Evolutionary conservation across 2,797 vertebrate genomes (phyloP).

Genomic region (Myotis daubentonii): DNA sequence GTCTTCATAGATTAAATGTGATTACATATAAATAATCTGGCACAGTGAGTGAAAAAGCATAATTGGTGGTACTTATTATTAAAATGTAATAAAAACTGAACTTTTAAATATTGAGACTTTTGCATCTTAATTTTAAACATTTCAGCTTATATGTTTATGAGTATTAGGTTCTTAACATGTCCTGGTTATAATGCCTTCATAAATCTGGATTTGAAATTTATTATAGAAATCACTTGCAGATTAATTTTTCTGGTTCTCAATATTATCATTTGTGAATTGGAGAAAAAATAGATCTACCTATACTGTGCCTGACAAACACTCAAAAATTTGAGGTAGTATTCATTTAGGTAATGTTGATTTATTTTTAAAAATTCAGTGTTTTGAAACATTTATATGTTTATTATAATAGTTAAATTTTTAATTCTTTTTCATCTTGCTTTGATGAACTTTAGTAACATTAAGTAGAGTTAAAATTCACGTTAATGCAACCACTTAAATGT

Average conservation of each 20-base stretch:
- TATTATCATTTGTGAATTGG: background rate
- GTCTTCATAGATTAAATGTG: background rate
- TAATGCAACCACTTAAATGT: background rate
- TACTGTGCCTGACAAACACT: background rate
- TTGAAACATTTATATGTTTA: background rate
- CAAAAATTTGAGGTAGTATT: background rate
- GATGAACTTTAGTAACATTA: conserved; percentile 19
- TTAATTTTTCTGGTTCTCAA: background rate
- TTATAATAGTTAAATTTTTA: conserved; percentile 16
- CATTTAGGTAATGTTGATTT: background rate
- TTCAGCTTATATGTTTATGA: background rate
- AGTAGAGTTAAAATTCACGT: background rate
- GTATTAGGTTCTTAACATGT: background rate
- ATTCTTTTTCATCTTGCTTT: conserved; percentile 32
- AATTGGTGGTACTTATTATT: background rate
- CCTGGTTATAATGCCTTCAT: background rate
- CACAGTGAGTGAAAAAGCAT: background rate
- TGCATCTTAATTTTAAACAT: conserved; percentile 7
- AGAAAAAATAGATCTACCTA: background rate
- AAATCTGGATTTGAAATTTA: conserved; percentile 30
- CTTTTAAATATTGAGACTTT: conserved; percentile 7
- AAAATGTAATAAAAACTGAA: background rate
- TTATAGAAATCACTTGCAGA: background rate
- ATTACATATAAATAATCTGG: background rate
- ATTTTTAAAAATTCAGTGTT: background rate